These are phyloP conservation scores for Myotis yumanensis DNA, from an alignment of 2,113 vertebrate species.

Conservation along the genomic window DNA sequence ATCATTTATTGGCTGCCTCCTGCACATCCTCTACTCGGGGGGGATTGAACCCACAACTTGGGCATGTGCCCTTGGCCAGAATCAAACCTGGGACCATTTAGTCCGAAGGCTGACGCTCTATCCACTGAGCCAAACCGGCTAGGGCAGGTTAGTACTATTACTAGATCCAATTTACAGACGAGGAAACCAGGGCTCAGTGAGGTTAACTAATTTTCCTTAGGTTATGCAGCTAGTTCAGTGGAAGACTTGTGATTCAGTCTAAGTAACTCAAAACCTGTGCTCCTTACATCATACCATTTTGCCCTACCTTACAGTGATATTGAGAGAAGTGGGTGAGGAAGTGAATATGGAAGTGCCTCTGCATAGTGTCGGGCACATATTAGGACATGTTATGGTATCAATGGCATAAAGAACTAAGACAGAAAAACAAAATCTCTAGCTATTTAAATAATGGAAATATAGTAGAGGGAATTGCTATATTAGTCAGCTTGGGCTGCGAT, in stretches of 20 bases:
- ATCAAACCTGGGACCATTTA: too few species aligned
- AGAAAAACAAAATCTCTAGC: not conserved
- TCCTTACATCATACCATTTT: not conserved
- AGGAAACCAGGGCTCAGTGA: not conserved
- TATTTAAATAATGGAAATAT: not conserved
- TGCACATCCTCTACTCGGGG: too few species aligned
- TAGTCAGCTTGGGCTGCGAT: not conserved
- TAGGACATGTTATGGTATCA: not conserved
- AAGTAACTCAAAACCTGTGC: not conserved
- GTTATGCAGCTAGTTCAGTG: not conserved
- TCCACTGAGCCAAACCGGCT: too few species aligned
- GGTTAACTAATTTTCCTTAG: not conserved
- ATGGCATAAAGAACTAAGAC: not conserved
- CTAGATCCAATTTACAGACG: not conserved
- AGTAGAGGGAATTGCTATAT: not conserved
- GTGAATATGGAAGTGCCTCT: not conserved
- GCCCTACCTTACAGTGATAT: not conserved
- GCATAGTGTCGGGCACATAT: not conserved
- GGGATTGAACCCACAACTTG: too few species aligned
- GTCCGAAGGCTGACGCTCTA: too few species aligned
- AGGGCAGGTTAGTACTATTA: not conserved
- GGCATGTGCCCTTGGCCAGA: too few species aligned
- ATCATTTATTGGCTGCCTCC: too few species aligned
- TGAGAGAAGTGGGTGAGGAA: not conserved
- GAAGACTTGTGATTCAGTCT: not conserved